Evolutionary conservation across 2,113 vertebrate genomes (phyloP), one percentile per base, ranked within the genome.

Genomic region (Chaetops frenatus): DNA sequence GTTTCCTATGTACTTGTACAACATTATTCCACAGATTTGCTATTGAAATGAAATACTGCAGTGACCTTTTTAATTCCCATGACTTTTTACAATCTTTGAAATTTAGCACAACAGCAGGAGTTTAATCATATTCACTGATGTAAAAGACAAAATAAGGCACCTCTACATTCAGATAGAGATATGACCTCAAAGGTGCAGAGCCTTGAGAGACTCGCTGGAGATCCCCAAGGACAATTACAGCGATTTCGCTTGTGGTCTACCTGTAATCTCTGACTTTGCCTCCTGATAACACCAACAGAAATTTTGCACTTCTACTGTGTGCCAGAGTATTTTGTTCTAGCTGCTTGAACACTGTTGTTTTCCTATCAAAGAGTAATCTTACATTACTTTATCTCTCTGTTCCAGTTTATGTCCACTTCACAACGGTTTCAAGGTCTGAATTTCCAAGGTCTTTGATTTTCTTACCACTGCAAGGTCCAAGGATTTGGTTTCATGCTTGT

Each of bases 11-110:
- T 94, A 94, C 72, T 96, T 79, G 87, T 96, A 78, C 82, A 97
- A 97, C 93, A 94, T 96, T 95, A 96, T 96, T 96, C 96, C 92
- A 91, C 70, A 92, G 97, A 95, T 98, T 96, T 97, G 94, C 96
- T 94, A 81, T 91, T 95, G 97, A 97, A 96, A 97, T 98, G 96
- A 98, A 98, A 98, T 98, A 98, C 81, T 94, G 90, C 96, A 82
- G 78, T 97, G 97, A 98, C 97, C 97, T 98, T 98, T 98, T 95
- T 93, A 97, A 97, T 98, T 97, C 96, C 96, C 96, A 82, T 92
- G 97, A 97, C 97, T 98, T 98, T 98, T 98, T 97, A 98, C 97
- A 97, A 88, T 98, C 97, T 97, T 97, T 97, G 96, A 98, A 98
- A 98, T 97, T 97, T 96, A 97, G 96, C 97, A 97, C 97, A 98